These are phyloP conservation scores for Trochalopteron elliotii DNA, from an alignment of 2,113 vertebrate species.

Conservation along the genomic window DNA sequence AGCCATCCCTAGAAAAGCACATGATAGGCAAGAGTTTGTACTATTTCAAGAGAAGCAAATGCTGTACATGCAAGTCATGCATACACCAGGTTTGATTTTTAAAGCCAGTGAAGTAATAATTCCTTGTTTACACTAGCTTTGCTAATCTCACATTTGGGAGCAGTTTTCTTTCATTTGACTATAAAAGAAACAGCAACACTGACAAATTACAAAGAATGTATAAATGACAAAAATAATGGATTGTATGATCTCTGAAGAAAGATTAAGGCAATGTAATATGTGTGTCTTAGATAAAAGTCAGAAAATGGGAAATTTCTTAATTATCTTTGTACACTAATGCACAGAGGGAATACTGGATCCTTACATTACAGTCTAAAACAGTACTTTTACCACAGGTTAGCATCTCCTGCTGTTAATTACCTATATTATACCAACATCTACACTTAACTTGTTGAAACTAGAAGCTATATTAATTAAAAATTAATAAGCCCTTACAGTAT, in stretches of 20 bases:
- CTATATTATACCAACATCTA: neutral
- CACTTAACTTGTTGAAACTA: neutral
- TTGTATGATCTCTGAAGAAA: neutral
- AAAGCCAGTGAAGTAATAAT: neutral
- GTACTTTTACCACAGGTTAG: neutral
- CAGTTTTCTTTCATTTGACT: neutral
- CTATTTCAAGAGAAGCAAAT: neutral
- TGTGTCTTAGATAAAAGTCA: neutral
- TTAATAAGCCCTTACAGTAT: neutral
- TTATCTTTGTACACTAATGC: neutral
- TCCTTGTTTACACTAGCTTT: neutral
- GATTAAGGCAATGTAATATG: neutral
- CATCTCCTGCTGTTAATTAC: neutral
- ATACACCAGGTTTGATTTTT: neutral
- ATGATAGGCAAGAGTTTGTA: neutral
- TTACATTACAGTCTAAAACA: neutral
- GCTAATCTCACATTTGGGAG: neutral
- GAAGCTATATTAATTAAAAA: neutral
- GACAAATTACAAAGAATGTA: neutral
- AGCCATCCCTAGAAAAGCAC: neutral
- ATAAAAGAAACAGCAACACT: neutral
- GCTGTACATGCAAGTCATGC: neutral
- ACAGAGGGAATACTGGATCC: neutral
- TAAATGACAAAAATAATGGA: neutral
- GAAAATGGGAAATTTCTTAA: conserved; percentile 6